Conservation (phyloP, 1,140 invertebrate species). For the Odontomachus brunneus region DNA sequence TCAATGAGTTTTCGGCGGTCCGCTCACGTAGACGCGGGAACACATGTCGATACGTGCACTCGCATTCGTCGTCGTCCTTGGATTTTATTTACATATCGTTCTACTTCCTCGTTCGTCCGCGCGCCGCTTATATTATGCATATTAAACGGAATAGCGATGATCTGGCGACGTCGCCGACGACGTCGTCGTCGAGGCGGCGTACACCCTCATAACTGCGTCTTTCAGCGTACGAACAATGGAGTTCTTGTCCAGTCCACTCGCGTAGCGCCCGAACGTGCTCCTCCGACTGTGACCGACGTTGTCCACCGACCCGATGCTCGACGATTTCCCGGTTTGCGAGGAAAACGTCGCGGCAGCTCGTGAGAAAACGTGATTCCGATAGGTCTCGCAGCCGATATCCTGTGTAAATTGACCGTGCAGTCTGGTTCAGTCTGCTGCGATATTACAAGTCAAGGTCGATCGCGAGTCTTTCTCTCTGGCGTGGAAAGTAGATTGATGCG, state of each 20-base stretch:
- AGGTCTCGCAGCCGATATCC: too few species aligned
- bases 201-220: not conserved
- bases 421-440: too few species aligned
- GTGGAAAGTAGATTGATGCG: too few species aligned
- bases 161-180: not conserved
- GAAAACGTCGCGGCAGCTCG: too few species aligned
- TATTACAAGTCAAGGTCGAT: too few species aligned
- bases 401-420: too few species aligned
- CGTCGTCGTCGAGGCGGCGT: not conserved
- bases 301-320: too few species aligned
- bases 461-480: too few species aligned
- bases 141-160: conserved; percentile 42
- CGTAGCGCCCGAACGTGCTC: too few species aligned
- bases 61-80: conserved; percentile 49
- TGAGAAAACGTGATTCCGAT: too few species aligned
- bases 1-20: conserved; percentile 37
- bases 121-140: conserved; percentile 6
- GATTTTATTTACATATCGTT: conserved; percentile 31
- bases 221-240: not conserved
- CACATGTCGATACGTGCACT: conserved; percentile 24
- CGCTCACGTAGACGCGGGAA: conserved; percentile 26
- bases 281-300: too few species aligned
- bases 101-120: conserved; percentile 31
- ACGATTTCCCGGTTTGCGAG: too few species aligned
- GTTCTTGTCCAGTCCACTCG: not conserved